phyloP scores from a whole-genome alignment of 2,797 vertebrate species.

The Mareca penelope region DNA sequence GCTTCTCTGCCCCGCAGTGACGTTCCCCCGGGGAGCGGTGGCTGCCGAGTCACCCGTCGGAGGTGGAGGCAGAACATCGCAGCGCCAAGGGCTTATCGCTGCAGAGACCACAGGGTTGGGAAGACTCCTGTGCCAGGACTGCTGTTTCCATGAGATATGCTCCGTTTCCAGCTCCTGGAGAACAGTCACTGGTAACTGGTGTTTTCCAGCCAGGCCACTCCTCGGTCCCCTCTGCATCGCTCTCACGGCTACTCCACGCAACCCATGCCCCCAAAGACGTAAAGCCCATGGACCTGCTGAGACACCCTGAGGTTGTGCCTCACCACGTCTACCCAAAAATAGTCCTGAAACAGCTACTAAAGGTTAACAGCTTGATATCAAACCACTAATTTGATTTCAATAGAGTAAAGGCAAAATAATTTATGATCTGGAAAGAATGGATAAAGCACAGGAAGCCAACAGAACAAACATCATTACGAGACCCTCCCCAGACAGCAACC shows the following conservation, averaged over 20 bases:
- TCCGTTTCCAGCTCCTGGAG: neutral
- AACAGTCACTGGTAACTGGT: neutral
- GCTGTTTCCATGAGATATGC: neutral
- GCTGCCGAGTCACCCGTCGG: neutral
- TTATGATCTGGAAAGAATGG: neutral
- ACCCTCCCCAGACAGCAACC: neutral
- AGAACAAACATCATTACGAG: neutral
- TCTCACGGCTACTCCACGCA: accelerated
- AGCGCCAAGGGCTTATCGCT: neutral
- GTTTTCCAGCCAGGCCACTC: neutral
- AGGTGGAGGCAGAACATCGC: neutral
- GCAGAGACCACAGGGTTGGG: neutral
- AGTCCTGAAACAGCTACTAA: neutral
- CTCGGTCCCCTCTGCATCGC: neutral
- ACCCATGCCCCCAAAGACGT: neutral
- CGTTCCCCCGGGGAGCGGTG: neutral
- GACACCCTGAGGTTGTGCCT: neutral
- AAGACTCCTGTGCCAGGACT: neutral
- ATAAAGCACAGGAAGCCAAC: neutral
- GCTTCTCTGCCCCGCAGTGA: neutral
- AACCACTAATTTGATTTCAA: neutral
- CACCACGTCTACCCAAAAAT: neutral
- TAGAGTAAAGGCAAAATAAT: neutral
- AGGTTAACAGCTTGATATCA: neutral
- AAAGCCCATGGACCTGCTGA: neutral